phyloP scores from a whole-genome alignment of 2,113 vertebrate genomes.

The Oryzias woworae region DNA sequence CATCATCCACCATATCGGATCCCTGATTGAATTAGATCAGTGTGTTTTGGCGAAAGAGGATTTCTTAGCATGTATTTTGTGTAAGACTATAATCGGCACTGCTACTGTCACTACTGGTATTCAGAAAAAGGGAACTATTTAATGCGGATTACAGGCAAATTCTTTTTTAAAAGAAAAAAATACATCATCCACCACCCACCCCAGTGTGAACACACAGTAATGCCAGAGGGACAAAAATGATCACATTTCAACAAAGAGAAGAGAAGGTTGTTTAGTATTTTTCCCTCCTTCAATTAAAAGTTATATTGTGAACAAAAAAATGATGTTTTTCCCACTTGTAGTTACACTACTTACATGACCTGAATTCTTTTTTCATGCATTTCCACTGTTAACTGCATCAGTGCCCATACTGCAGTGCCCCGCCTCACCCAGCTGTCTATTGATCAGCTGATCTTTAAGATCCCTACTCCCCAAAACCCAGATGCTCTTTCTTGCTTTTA shows the following conservation, averaged over 20 bases:
- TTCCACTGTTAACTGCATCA: slow-evolving; percentile 24
- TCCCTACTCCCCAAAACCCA: slow-evolving; percentile 48
- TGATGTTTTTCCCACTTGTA: slow-evolving; percentile 20
- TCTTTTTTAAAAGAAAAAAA: slow-evolving; percentile 9
- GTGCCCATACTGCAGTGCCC: slow-evolving; percentile 62
- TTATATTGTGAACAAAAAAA: slow-evolving; percentile 14
- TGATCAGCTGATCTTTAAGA: slow-evolving; percentile 56
- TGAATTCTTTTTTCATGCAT: slow-evolving; percentile 21
- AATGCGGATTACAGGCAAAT: slow-evolving; percentile 52
- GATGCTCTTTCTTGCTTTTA: slow-evolving; percentile 18
- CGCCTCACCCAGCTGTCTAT: slow-evolving; percentile 54
- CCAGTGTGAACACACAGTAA: slow-evolving; percentile 14
- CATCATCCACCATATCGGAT: slow-evolving; percentile 58
- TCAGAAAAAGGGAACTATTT: slow-evolving; percentile 54
- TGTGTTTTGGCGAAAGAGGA: slow-evolving; percentile 63
- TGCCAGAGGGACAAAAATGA: slow-evolving; percentile 11
- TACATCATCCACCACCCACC: slow-evolving; percentile 18
- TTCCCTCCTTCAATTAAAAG: slow-evolving; percentile 1
- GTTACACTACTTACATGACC: slow-evolving; percentile 15
- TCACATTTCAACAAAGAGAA: slow-evolving; percentile 19
- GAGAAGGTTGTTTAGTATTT: slow-evolving; percentile 10
- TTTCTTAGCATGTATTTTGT: slow-evolving; percentile 62
- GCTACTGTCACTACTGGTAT: slow-evolving; percentile 47
- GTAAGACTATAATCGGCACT: slow-evolving; percentile 59
- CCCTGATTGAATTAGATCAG: slow-evolving; percentile 72